phyloP scores from a whole-genome alignment of 2,113 vertebrate species.

The Oreochromis niloticus region DNA sequence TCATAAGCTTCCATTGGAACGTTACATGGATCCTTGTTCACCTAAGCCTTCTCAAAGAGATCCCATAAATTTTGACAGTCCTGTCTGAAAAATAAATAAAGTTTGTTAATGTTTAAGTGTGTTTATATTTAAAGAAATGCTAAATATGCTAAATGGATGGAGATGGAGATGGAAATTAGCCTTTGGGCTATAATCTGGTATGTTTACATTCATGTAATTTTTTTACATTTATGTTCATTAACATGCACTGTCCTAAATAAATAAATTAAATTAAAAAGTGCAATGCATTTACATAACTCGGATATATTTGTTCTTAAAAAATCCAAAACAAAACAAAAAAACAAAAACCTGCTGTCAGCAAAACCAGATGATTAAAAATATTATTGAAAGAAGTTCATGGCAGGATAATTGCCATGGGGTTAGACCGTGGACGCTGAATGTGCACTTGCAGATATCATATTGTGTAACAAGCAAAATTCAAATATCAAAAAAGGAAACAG shows the following conservation, averaged over 20 bases:
- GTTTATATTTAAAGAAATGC: neutral
- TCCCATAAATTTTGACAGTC: slow-evolving; percentile 54
- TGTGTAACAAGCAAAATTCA: neutral
- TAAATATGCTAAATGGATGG: too few species aligned
- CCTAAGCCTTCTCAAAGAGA: slow-evolving; percentile 49
- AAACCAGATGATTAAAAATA: neutral
- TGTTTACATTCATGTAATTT: too few species aligned
- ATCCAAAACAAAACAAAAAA: too few species aligned
- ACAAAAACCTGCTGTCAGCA: neutral
- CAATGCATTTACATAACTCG: neutral
- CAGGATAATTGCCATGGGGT: neutral
- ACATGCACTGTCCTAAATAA: too few species aligned
- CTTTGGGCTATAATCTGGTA: too few species aligned
- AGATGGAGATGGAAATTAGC: too few species aligned
- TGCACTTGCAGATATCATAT: neutral
- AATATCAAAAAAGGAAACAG: neutral
- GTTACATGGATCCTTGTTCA: slow-evolving; percentile 45
- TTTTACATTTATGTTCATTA: too few species aligned
- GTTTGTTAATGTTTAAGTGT: neutral
- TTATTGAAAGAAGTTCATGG: neutral
- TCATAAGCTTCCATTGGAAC: slow-evolving; percentile 56
- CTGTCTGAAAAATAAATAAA: neutral
- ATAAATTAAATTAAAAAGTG: neutral
- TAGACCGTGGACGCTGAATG: neutral
- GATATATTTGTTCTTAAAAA: neutral